Percentiles rank a stretch among this genome's conserved stretches.
Evolutionary conservation across 2,888 invertebrate species (phyloP).

Genomic region (Subacronicta megacephala): DNA sequence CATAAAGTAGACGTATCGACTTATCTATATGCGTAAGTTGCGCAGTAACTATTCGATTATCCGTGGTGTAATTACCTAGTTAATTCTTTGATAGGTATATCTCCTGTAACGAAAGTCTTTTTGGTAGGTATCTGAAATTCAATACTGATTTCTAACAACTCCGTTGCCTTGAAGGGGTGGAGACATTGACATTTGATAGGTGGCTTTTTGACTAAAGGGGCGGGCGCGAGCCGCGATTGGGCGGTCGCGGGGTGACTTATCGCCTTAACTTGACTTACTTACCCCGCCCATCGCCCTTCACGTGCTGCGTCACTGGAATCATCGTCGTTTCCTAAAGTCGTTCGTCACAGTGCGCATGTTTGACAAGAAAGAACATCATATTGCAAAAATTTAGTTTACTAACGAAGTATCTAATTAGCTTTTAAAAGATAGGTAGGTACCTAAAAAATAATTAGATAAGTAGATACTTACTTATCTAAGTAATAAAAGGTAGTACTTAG

Average conservation of each 20-base stretch:
- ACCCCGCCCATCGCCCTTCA: slow-evolving; percentile 78
- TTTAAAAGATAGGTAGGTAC: too few relatives aligned
- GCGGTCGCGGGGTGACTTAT: slow-evolving; percentile 83
- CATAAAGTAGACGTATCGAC: too few relatives aligned
- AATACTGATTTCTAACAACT: slow-evolving; percentile 13
- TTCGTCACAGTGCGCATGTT: slow-evolving; percentile 14
- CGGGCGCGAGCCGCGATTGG: slow-evolving; percentile 83
- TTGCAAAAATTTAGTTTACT: too few relatives aligned
- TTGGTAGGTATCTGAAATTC: slow-evolving; percentile 18
- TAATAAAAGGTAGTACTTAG: too few relatives aligned
- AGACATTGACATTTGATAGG: slow-evolving; percentile 71
- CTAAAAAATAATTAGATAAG: too few relatives aligned
- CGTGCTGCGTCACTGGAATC: slow-evolving; percentile 50
- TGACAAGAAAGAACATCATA: too few relatives aligned
- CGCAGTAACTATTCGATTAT: too few relatives aligned
- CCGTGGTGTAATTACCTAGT: too few relatives aligned
- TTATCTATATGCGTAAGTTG: too few relatives aligned
- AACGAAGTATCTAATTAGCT: too few relatives aligned
- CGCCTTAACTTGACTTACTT: slow-evolving; percentile 86
- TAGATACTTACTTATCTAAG: too few relatives aligned
- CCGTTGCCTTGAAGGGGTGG: slow-evolving; percentile 67
- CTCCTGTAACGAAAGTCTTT: neutral
- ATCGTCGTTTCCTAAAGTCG: slow-evolving; percentile 26
- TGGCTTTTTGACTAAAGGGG: slow-evolving; percentile 87
- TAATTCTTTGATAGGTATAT: too few relatives aligned